Conservation (phyloP, 2,888 invertebrate species). For the Drosophila tanythrix region DNA sequence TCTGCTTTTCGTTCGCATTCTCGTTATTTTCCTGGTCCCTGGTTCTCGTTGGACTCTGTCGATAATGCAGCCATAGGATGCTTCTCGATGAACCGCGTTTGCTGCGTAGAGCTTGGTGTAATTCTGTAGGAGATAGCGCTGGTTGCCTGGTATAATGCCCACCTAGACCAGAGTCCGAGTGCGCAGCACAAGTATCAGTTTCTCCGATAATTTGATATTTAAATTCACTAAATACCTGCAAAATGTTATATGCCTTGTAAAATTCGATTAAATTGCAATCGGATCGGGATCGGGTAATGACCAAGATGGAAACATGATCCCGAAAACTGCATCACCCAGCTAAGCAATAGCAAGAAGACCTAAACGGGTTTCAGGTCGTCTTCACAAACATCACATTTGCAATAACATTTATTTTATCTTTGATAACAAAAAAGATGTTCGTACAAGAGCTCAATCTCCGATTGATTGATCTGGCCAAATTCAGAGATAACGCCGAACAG, state of each 20-base stretch:
- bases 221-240: not conserved
- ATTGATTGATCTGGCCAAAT: not conserved
- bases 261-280: not conserved
- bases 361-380: not conserved
- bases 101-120: conserved; percentile 65
- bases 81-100: conserved; percentile 60
- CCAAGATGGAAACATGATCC: not conserved
- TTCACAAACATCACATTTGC: not conserved
- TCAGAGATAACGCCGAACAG: not conserved
- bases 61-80: conserved; percentile 41
- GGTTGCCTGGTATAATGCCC: conserved; percentile 58
- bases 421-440: not conserved
- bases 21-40: conserved; percentile 7
- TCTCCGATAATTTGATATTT: conserved; percentile 27
- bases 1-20: conserved; percentile 38
- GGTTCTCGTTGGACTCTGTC: not conserved
- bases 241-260: not conserved
- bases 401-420: not conserved
- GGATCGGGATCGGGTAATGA: not conserved
- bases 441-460: not conserved
- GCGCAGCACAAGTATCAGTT: conserved; percentile 50
- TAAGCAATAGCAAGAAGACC: not conserved
- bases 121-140: conserved; percentile 58
- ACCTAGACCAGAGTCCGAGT: conserved; percentile 56
- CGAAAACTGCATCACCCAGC: not conserved